Percentiles rank a stretch among this genome's conserved stretches.
These are phyloP conservation scores for Neuroterus valhalla DNA, from an alignment of 1,140 invertebrate genomes.

Conservation along the genomic window DNA sequence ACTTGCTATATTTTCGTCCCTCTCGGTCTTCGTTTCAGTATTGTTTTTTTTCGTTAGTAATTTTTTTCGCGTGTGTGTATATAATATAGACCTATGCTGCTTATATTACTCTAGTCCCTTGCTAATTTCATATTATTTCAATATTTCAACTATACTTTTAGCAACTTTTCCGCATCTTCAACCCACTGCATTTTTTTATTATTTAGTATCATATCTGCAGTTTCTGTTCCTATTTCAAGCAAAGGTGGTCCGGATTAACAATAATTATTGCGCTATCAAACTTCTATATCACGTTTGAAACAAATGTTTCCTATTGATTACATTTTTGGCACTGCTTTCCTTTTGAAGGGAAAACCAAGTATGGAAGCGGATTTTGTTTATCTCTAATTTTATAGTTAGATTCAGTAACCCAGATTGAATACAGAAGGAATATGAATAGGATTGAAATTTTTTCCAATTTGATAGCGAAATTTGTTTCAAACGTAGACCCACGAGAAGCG, in stretches of 20 bases:
- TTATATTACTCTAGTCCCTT: constrained; percentile 29
- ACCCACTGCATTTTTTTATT: neutral
- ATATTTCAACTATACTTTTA: constrained; percentile 25
- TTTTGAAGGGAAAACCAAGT: neutral
- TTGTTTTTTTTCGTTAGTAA: constrained; percentile 30
- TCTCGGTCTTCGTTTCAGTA: constrained; percentile 5
- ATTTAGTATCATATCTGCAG: neutral
- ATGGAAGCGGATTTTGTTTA: no score
- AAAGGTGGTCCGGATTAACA: constrained; percentile 59
- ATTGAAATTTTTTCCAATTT: no score
- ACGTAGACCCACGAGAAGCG: neutral
- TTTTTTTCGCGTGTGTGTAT: constrained; percentile 34
- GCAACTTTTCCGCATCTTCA: constrained; percentile 21
- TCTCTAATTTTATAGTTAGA: no score
- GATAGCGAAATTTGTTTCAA: neutral
- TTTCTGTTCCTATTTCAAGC: constrained; percentile 34
- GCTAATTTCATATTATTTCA: constrained; percentile 4
- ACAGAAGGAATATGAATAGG: no score
- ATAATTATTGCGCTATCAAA: constrained; percentile 35
- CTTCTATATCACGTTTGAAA: constrained; percentile 50
- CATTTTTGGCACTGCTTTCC: neutral
- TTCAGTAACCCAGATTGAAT: no score
- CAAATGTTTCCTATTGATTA: neutral
- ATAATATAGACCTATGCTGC: constrained; percentile 7
- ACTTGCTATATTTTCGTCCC: constrained; percentile 29